Evolutionary conservation across 2,113 vertebrate species (phyloP).

Genomic region (Heloderma charlesbogerti): DNA sequence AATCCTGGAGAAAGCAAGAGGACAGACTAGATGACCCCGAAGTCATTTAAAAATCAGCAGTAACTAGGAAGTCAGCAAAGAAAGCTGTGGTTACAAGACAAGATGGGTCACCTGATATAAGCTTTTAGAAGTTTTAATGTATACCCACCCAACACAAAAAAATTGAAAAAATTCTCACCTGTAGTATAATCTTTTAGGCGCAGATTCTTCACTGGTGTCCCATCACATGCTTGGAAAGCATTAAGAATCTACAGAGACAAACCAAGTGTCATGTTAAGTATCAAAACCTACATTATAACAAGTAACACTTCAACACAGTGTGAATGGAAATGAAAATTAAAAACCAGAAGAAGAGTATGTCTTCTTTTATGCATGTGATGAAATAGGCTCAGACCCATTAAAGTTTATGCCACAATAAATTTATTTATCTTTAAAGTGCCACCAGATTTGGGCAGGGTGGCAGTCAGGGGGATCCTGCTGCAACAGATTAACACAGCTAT

Average conservation of each 20-base stretch:
- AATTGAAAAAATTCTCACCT: conserved; percentile 75
- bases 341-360: not conserved
- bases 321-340: not conserved
- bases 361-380: not conserved
- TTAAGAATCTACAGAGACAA: conserved; percentile 77
- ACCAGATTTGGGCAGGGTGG: not conserved
- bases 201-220: conserved; percentile 78
- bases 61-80: conserved; percentile 29
- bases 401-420: not conserved
- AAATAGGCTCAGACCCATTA: not conserved
- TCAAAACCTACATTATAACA: conserved; percentile 7
- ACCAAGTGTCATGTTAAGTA: conserved; percentile 35
- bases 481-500: not conserved
- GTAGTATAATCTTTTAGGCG: conserved; percentile 80
- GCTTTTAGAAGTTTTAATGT: conserved; percentile 10
- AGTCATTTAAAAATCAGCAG: conserved; percentile 46
- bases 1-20: conserved; percentile 10
- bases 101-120: conserved; percentile 37
- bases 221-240: conserved; percentile 76
- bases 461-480: not conserved
- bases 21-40: conserved; percentile 34
- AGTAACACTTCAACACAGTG: not conserved
- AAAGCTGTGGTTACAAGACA: conserved; percentile 23
- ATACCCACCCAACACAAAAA: conserved; percentile 33
- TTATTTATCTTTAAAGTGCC: not conserved